Evolutionary conservation across 1,140 invertebrate species (phyloP).

Genomic region (Paraescarpia echinospica): DNA sequence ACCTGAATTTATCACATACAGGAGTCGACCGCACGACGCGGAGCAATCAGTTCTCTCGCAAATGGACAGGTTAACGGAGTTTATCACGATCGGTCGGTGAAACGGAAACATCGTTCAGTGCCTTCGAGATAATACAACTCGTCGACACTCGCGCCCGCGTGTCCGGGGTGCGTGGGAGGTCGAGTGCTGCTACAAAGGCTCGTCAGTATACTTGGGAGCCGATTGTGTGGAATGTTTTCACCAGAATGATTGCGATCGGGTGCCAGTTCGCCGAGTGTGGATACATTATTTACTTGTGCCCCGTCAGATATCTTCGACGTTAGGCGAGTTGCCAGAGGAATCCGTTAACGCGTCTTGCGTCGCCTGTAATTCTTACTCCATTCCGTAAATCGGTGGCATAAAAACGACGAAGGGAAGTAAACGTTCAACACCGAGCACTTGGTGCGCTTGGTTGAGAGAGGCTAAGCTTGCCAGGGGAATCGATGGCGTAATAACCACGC

Average conservation of each 20-base stretch:
- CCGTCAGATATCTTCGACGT: background rate
- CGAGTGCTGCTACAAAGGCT: background rate
- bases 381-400: background rate
- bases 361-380: background rate
- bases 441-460: background rate
- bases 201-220: background rate
- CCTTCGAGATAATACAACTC: background rate
- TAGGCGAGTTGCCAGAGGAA: background rate
- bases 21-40: background rate
- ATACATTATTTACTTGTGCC: background rate
- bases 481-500: no score
- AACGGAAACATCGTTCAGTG: background rate
- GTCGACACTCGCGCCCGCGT: background rate
- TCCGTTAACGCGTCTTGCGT: background rate
- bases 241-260: background rate
- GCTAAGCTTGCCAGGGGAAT: background rate
- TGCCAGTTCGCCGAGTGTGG: background rate
- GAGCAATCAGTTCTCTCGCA: background rate
- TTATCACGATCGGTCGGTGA: background rate
- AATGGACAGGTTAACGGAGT: background rate
- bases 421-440: background rate
- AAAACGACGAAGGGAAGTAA: background rate
- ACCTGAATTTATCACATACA: background rate
- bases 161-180: no score
- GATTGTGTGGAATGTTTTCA: background rate